These are phyloP conservation scores for Sebastes miniatus DNA, from an alignment of 2,797 vertebrate species.

Conservation along the genomic window DNA sequence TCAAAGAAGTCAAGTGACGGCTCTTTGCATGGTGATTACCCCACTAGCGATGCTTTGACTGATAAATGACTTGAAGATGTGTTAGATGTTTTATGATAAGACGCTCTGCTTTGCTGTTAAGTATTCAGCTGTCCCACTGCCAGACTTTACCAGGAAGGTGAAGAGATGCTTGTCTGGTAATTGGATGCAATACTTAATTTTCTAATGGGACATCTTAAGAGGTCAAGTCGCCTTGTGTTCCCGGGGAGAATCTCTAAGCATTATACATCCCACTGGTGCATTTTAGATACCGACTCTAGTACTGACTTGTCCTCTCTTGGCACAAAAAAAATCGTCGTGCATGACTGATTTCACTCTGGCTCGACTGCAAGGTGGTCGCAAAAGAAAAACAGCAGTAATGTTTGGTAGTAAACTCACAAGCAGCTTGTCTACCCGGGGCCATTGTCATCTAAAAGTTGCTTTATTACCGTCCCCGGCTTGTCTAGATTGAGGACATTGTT, in stretches of 20 bases:
- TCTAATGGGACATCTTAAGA: constrained; percentile 61
- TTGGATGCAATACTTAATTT: constrained; percentile 72
- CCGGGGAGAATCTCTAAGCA: constrained; percentile 40
- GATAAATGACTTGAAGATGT: constrained; percentile 29
- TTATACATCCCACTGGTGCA: constrained; percentile 34
- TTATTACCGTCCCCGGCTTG: constrained; percentile 12
- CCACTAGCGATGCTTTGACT: constrained; percentile 4
- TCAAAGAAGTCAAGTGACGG: constrained; percentile 37
- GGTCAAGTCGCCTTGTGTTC: constrained; percentile 61
- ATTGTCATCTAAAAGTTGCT: constrained; percentile 38
- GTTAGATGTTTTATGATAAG: constrained; percentile 53
- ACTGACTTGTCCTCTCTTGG: constrained; percentile 4
- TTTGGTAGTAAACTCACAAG: constrained; percentile 13
- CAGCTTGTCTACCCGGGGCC: not conserved
- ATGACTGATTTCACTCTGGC: not conserved
- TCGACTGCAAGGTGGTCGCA: not conserved
- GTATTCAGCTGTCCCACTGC: constrained; percentile 48
- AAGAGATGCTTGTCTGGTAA: constrained; percentile 70
- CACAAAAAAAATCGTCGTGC: not conserved
- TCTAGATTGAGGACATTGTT: constrained; percentile 32
- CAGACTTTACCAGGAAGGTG: constrained; percentile 53
- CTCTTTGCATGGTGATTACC: constrained; percentile 33
- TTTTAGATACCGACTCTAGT: constrained; percentile 36
- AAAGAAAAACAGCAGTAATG: not conserved
- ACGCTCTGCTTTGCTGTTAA: constrained; percentile 35